These are phyloP conservation scores for Eristalis intricaria DNA, from an alignment of 2,888 invertebrate species.

Conservation along the genomic window DNA sequence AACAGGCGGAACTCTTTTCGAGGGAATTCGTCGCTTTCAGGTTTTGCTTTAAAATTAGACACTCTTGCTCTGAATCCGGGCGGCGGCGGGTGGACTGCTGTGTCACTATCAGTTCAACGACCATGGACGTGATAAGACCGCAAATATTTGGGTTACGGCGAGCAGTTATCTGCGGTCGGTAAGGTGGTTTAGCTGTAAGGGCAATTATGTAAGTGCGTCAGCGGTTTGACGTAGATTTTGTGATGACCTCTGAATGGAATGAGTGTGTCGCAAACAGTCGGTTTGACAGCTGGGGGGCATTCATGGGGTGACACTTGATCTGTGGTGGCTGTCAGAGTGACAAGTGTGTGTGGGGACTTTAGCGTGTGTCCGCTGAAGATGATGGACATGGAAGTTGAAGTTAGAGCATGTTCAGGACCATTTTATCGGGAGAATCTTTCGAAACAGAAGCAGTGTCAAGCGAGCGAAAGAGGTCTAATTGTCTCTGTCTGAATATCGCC, in stretches of 20 bases:
- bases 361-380: background rate
- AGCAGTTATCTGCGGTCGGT: too few relatives aligned
- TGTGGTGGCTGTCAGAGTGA: background rate
- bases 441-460: too few relatives aligned
- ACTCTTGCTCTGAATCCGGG: background rate
- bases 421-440: too few relatives aligned
- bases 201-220: constrained; percentile 9
- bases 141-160: constrained; percentile 7
- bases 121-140: constrained; percentile 25
- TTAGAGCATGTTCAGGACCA: too few relatives aligned
- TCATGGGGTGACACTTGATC: background rate
- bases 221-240: background rate
- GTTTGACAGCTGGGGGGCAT: background rate
- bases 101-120: constrained; percentile 42
- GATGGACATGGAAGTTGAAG: too few relatives aligned
- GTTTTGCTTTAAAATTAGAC: constrained; percentile 26
- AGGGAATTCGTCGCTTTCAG: background rate
- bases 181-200: background rate
- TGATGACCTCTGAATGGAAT: constrained; percentile 5
- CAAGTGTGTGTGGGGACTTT: background rate
- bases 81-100: background rate
- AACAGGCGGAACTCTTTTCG: constrained; percentile 13
- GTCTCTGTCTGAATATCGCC: too few relatives aligned
- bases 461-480: too few relatives aligned
- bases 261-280: background rate